Conservation (phyloP, 1,140 invertebrate species). For the Meloidogyne hapla region DNA sequence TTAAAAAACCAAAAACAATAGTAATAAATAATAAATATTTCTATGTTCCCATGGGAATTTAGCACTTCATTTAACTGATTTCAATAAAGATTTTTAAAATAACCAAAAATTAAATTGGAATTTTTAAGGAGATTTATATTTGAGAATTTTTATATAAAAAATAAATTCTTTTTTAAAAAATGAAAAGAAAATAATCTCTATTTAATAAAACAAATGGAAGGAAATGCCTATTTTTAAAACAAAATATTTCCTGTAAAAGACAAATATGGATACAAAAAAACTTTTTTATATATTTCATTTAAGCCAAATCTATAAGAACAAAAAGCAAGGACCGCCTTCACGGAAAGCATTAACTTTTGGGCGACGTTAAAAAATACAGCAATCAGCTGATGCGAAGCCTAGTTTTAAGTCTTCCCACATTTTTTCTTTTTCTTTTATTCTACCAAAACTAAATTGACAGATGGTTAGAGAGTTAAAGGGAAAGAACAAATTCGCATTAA, state of each 20-base stretch:
- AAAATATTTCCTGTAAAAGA: neutral
- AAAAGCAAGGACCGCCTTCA: conserved; percentile 1
- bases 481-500: neutral
- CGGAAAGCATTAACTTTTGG: neutral
- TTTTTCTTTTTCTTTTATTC: neutral
- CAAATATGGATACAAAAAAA: neutral
- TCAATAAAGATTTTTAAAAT: no score
- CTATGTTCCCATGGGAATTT: no score
- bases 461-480: neutral
- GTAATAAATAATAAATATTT: no score
- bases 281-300: neutral
- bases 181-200: no score
- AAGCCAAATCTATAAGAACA: neutral
- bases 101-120: no score
- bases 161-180: no score
- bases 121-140: no score
- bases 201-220: neutral
- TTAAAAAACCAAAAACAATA: no score
- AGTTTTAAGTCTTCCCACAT: neutral
- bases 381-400: neutral
- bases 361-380: neutral
- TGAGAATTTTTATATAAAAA: no score
- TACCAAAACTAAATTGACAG: conserved; percentile 3
- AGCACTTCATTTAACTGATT: no score
- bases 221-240: neutral